A percentile compares a stretch with the other conserved stretches of the same genome.
These are phyloP conservation scores for Prietella phreatophila DNA, from an alignment of 2,113 vertebrate species.

Conservation along the genomic window DNA sequence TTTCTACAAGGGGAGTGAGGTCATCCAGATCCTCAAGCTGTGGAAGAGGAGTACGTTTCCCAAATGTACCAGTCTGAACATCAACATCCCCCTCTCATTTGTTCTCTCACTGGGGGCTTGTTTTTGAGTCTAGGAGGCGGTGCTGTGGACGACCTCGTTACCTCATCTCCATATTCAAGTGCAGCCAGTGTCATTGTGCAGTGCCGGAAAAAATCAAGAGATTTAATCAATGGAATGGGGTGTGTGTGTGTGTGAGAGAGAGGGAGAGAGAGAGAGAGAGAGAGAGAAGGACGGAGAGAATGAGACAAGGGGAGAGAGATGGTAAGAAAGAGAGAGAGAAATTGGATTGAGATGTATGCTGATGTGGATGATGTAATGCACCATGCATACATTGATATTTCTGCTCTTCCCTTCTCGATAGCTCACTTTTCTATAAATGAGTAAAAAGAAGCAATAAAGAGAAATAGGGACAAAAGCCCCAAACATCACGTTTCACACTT, in stretches of 20 bases:
- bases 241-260: too few species aligned
- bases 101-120: slow-evolving; percentile 15
- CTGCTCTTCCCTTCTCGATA: not conserved
- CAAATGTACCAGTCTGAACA: slow-evolving; percentile 19
- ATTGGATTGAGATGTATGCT: slow-evolving; percentile 5
- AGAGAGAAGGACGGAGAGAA: not conserved
- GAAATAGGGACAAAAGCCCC: slow-evolving; percentile 27
- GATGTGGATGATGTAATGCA: slow-evolving; percentile 43
- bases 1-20: slow-evolving; percentile 24
- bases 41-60: slow-evolving; percentile 19
- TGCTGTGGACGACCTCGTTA: slow-evolving; percentile 41
- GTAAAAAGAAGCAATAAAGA: slow-evolving; percentile 9
- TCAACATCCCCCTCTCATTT: slow-evolving; percentile 16
- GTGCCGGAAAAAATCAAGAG: slow-evolving; percentile 38
- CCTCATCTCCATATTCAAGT: slow-evolving; percentile 58
- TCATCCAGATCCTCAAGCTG: slow-evolving; percentile 31
- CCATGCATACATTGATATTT: slow-evolving; percentile 16
- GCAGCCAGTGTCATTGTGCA: slow-evolving; percentile 46
- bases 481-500: slow-evolving; percentile 30
- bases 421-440: slow-evolving; percentile 24
- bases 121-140: slow-evolving; percentile 29
- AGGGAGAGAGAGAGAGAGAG: not conserved
- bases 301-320: slow-evolving; percentile 1
- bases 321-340: slow-evolving; percentile 7
- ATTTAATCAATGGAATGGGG: slow-evolving; percentile 55